Evolutionary conservation across 2,113 vertebrate species (phyloP), one percentile per base, ranked within the genome.

Genomic region (Lipophrys pholis): DNA sequence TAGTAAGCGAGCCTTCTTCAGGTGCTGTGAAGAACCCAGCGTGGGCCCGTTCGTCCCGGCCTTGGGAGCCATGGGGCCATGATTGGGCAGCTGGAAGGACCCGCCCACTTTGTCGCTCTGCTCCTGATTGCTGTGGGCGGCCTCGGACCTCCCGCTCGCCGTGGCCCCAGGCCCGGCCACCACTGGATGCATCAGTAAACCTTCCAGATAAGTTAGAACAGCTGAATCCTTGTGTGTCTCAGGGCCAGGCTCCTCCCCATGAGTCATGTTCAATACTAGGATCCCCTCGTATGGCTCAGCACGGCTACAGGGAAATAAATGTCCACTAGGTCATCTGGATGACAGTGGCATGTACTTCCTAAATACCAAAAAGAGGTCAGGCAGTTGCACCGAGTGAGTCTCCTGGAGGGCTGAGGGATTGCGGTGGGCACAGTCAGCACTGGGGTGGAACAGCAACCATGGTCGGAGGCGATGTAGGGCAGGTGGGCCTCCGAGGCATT

Each of bases 211-310:
- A 94, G 97, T 99, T 98, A 99, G 93, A 97, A 98, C 98, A 95
- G 96, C 92, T 94, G 98, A 97, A 99, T 99, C 97, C 95, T 98
- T 97, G 94, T 98, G 96, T 95, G 97, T 98, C 94, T 98, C 97
- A 96, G 97, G 97, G 97, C 96, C 95, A 97, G 97, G 96, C 95
- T 99, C 98, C 96, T 98, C 98, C 95, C 97, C 98, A 99, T 99
- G 97, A 98, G 98, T 99, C 97, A 99, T 99, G 98, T 99, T 99
- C 98, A 98, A 98, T 88, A 95, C 80, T 92, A 95, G 93, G 95
- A 94, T 95, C 93, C 93, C 92, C 94, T 95, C 89, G 89, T 93
- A 89, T 91, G 84, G 87, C 89, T 91, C 84, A 89, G 89, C 83
- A 90, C 71, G 69, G 88, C 83, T 93, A 91, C 78, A 84, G 78